Base-by-base conservation (phyloP, 2,113 vertebrate species). In the Ailurus styani region DNA sequence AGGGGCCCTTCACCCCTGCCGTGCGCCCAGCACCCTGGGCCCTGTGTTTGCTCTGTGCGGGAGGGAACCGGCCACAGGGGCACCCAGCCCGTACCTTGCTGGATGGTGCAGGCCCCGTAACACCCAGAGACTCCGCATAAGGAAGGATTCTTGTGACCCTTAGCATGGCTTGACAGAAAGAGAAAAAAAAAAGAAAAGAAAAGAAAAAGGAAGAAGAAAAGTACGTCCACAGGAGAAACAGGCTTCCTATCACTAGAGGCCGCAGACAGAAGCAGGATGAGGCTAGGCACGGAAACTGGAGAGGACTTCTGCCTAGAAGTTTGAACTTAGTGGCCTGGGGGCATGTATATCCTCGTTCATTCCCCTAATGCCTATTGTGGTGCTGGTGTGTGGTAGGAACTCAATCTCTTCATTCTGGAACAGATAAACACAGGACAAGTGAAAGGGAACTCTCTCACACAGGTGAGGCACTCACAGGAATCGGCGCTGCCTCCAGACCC, bases 11-110 rank as follows among this genome's bases (percentile, higher is more conserved):
- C 20, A 4, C 2, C 50, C 42, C 47, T 54, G 1, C 11, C 81
- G 34, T 0, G 78, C n/a, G 9, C 1, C 83, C 34, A 37, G 11
- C 37, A 18, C 15, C 31, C 6, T 25, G 34, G 31, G 45, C n/a
- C 29, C 37, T 12, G 0, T 1, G 0, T 50, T 31, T 54, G 3
- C 1, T 37, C 45, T 20, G 12, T 77, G 42, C 29, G 14, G 27
- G 20, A 83, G 10, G 18, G 81, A 95, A 29, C 6, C 5, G 7
- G 42, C 29, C 45, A n/a, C 12, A 40, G n/a, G 25, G 13, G 0
- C 54, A 57, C 40, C 2, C 0, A 50, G 29, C 83, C 72, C 66
- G 50, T 34, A 14, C 10, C 25, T 10, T 17, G 27, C 50, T 27
- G 10, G 21, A 29, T 57, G 9, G 20, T 17, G 14, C 29, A 91